Conservation (phyloP, 2,888 invertebrate species). For the Drosophila putrida region DNA sequence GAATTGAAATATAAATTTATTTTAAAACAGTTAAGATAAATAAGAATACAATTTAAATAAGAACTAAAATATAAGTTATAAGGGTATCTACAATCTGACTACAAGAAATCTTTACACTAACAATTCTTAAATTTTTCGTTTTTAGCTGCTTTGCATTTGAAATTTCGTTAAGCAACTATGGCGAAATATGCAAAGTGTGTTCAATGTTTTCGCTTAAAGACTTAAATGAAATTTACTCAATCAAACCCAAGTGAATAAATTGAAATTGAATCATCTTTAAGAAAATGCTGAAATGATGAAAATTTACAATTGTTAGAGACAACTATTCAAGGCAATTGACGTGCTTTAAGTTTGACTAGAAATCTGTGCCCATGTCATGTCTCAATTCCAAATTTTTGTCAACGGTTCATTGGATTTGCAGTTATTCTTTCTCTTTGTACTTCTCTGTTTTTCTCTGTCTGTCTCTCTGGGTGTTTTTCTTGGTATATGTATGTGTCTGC, state of each 20-base stretch:
- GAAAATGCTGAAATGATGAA: background rate
- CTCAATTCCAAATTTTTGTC: conserved; percentile 35
- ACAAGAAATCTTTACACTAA: background rate
- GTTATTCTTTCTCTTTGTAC: conserved; percentile 23
- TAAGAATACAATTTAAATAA: too few relatives aligned
- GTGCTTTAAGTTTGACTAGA: conserved; percentile 10
- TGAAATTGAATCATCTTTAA: background rate
- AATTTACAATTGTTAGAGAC: background rate
- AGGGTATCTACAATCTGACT: too few relatives aligned
- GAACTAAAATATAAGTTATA: too few relatives aligned
- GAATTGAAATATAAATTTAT: too few relatives aligned
- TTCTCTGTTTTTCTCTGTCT: background rate
- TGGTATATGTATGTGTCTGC: conserved; percentile 41
- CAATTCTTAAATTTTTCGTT: too few relatives aligned
- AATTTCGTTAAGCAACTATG: background rate
- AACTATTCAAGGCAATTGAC: conserved; percentile 6
- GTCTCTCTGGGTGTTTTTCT: conserved; percentile 2
- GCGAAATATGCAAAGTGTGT: too few relatives aligned
- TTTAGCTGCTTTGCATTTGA: background rate
- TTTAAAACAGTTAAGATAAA: too few relatives aligned
- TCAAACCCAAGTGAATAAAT: background rate
- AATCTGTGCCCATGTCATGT: conserved; percentile 50
- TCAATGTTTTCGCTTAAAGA: too few relatives aligned
- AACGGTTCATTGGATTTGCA: conserved; percentile 19
- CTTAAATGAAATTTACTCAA: background rate